Conservation (phyloP, 2,888 invertebrate species). For the Lysandra coridon region DNA sequence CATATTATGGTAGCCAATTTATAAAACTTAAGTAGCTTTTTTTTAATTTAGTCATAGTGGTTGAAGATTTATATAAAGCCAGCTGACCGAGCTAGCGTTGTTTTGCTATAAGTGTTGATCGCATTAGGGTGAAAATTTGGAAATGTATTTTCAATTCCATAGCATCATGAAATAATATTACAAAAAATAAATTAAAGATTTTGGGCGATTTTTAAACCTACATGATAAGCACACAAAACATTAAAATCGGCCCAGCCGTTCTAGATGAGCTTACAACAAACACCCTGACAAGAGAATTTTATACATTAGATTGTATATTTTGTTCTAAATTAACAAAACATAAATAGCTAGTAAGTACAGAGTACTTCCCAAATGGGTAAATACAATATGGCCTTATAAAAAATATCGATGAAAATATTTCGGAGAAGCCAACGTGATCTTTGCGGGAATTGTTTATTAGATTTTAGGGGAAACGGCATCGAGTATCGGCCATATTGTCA, state of each 20-base stretch:
- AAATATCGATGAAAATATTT: conserved; percentile 28
- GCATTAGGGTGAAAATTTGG: too few species aligned
- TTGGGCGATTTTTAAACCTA: too few species aligned
- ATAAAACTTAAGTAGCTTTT: too few species aligned
- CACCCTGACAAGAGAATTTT: not conserved
- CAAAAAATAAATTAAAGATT: too few species aligned
- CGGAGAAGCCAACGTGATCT: conserved; percentile 14
- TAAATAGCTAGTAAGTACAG: not conserved
- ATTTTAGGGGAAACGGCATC: conserved; percentile 24
- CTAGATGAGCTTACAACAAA: not conserved
- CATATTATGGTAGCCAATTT: too few species aligned
- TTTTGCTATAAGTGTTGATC: too few species aligned
- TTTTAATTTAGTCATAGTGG: too few species aligned
- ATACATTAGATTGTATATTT: too few species aligned
- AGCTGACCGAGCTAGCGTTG: too few species aligned
- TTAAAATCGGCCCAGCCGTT: not conserved
- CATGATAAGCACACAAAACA: not conserved
- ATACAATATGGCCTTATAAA: not conserved
- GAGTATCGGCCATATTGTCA: conserved; percentile 13
- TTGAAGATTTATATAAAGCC: too few species aligned
- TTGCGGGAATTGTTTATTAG: conserved; percentile 29
- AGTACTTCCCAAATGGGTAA: not conserved
- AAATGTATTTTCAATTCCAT: too few species aligned
- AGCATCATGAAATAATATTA: too few species aligned
- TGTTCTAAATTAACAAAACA: not conserved